A percentile compares a stretch with the other conserved stretches of the same genome.
These are phyloP conservation scores for Wasmannia auropunctata DNA, from an alignment of 1,140 invertebrate species.

Conservation along the genomic window DNA sequence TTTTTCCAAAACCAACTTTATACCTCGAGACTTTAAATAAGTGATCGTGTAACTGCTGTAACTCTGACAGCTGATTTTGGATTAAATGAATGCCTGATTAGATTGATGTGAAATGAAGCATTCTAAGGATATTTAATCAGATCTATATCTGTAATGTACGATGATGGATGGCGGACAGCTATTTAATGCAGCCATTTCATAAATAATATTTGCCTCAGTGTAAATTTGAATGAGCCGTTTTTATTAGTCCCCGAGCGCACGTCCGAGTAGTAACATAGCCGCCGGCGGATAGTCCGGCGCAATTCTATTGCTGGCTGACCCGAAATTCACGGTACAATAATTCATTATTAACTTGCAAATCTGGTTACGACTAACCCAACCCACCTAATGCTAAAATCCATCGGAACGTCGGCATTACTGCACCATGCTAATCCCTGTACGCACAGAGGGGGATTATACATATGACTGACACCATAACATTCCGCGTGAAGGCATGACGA, in stretches of 20 bases:
- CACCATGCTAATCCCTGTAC: conserved; percentile 48
- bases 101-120: neutral
- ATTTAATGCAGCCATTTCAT: conserved; percentile 32
- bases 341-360: conserved; percentile 73
- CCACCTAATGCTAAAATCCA: conserved; percentile 59
- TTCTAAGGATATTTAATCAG: neutral
- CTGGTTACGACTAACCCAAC: conserved; percentile 60
- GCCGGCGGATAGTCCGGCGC: conserved; percentile 32
- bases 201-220: conserved; percentile 46
- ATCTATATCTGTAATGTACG: conserved; percentile 19
- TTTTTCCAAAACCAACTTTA: conserved; percentile 23
- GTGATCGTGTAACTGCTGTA: neutral
- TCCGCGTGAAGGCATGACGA: conserved; percentile 49
- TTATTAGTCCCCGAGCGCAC: conserved; percentile 53
- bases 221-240: conserved; percentile 47
- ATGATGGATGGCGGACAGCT: neutral
- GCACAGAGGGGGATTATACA: conserved; percentile 46
- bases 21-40: neutral
- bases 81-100: neutral
- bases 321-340: conserved; percentile 71
- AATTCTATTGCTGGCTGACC: conserved; percentile 70
- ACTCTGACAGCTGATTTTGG: neutral
- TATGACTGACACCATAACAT: conserved; percentile 54
- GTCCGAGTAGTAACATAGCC: conserved; percentile 40
- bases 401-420: conserved; percentile 65